Conservation (phyloP, 2,888 invertebrate species). For the Watsonalla binaria region DNA sequence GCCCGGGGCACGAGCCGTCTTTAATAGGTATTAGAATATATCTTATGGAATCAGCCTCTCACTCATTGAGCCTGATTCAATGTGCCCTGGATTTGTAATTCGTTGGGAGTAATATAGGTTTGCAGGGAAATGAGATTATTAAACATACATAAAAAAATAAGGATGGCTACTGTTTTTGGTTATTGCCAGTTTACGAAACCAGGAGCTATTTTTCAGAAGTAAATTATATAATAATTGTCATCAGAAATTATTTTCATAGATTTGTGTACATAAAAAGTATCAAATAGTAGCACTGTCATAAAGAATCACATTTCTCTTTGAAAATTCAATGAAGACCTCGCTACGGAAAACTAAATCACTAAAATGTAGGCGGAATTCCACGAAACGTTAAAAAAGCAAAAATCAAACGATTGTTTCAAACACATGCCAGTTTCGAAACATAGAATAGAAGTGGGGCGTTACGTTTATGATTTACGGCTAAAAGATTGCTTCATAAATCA, state of each 20-base stretch:
- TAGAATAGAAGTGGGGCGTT: slow-evolving; percentile 32
- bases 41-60: slow-evolving; percentile 27
- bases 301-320: neutral
- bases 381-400: slow-evolving; percentile 13
- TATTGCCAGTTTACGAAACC: too few relatives aligned
- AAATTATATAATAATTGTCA: too few relatives aligned
- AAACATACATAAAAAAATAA: neutral
- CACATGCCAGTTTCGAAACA: slow-evolving; percentile 28
- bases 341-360: slow-evolving; percentile 13
- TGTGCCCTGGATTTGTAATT: slow-evolving; percentile 27
- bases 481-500: slow-evolving; percentile 72
- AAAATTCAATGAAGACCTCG: neutral
- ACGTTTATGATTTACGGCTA: slow-evolving; percentile 67
- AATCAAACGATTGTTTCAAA: slow-evolving; percentile 42
- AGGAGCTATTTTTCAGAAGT: too few relatives aligned
- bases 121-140: too few relatives aligned
- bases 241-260: too few relatives aligned
- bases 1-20: slow-evolving; percentile 27
- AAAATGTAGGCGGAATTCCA: slow-evolving; percentile 15
- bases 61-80: slow-evolving; percentile 27
- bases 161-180: neutral
- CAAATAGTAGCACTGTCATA: neutral
- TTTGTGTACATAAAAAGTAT: neutral
- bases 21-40: slow-evolving; percentile 37
- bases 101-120: neutral